Evolutionary conservation across 2,888 invertebrate species (phyloP).

Genomic region (Nymphalis c-album): DNA sequence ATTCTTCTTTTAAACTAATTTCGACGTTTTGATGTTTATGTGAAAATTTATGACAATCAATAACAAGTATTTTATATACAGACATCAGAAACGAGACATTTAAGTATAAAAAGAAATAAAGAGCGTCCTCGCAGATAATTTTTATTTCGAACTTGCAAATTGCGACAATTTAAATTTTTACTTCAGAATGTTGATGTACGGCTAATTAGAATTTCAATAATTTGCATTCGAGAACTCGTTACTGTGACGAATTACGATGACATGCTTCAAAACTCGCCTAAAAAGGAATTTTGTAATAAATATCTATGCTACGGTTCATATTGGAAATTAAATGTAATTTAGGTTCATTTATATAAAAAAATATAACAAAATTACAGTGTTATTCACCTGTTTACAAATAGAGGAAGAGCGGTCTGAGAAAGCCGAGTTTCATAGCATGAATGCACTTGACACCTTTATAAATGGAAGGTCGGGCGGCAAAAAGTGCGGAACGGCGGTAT

Average conservation of each 20-base stretch:
- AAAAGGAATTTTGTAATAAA: slow-evolving; percentile 11
- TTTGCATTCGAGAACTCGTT: slow-evolving; percentile 16
- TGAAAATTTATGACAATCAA: slow-evolving; percentile 11
- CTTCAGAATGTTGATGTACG: slow-evolving; percentile 16
- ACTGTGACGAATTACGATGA: slow-evolving; percentile 21
- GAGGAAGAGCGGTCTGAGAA: slow-evolving; percentile 54
- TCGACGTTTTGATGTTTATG: slow-evolving; percentile 17
- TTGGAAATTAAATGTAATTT: slow-evolving; percentile 2
- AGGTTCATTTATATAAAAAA: slow-evolving; percentile 15
- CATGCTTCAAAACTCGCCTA: slow-evolving; percentile 18
- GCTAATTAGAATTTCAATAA: slow-evolving; percentile 15
- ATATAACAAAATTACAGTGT: slow-evolving; percentile 2
- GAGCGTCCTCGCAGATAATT: neutral
- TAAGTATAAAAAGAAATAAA: slow-evolving; percentile 19
- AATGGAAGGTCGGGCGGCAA: slow-evolving; percentile 55
- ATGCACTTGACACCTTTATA: slow-evolving; percentile 72
- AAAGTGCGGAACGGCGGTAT: slow-evolving; percentile 57
- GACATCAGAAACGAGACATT: slow-evolving; percentile 4
- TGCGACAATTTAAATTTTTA: slow-evolving; percentile 19
- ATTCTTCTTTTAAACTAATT: slow-evolving; percentile 21
- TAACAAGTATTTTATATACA: slow-evolving; percentile 7
- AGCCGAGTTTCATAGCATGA: slow-evolving; percentile 62
- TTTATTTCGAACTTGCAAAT: slow-evolving; percentile 14
- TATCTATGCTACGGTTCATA: neutral
- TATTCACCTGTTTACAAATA: slow-evolving; percentile 44